Base-by-base conservation (phyloP, 2,113 vertebrate genomes). In the Channa argus region DNA sequence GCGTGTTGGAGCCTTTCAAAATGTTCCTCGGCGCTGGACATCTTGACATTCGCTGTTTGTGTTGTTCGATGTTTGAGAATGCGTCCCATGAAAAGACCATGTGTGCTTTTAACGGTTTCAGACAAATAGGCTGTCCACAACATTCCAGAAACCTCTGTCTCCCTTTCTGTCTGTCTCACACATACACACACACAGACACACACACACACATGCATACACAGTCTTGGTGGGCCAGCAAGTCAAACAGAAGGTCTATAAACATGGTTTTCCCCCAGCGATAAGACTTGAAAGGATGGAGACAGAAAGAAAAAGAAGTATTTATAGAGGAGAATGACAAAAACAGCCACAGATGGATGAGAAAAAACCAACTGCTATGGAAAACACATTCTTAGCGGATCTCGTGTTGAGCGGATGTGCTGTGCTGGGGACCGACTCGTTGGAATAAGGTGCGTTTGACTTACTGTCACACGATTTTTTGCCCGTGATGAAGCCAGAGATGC, bases 401-500 rank as follows among this genome's bases (percentile, higher is more conserved):
- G 39, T 41, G 54, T 60, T 50, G 72, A 56, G 44, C 45, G 59
- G 13, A n/a, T 44, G 41, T n/a, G 4, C 53, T n/a, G 24, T 37
- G 36, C 43, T 44, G 61, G 14, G 12, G 46, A 33, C 14, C 54
- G 61, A 43, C 54, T 61, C 2, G 1, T 58, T 47, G 12, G 11
- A 9, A 14, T 11, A 24, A 24, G 24, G 24, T 24, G 24, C 24
- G 44, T 58, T 41, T n/a, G n/a, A 90, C 96, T 96, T 92, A 99
- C 98, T 97, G 88, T 99, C 97, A 39, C 98, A 99, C 56, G 96
- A 96, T 82, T 94, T 97, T 86, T 94, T 95, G 80, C 94, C 92
- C 1, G 95, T 94, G 84, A 99, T 96, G 91, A 89, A 93, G 65
- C 97, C 98, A 0, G 95, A 95, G 88, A 99, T 94, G 47, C 90